Evolutionary conservation across 2,888 invertebrate species (phyloP), one percentile per base, ranked within the genome.

Genomic region (Eupelmus urozonus): DNA sequence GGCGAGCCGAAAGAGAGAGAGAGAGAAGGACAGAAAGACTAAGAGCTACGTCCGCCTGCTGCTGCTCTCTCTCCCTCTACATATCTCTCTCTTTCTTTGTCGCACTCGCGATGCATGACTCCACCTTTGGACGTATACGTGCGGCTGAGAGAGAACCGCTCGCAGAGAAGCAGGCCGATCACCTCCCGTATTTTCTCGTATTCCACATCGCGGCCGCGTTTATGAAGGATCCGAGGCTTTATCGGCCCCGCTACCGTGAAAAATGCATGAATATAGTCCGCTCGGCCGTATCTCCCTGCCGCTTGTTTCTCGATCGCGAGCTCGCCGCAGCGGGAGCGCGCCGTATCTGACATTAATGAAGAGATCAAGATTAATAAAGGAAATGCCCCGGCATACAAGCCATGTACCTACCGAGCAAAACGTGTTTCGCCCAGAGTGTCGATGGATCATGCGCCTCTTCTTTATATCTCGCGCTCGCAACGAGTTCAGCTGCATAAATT

Each of bases 311-410:
- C 40, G 40, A 40, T 42, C 42, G 49, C 42, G 9, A n/a, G 9
- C 49, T 49, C 11, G 29, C 42, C 63, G 1, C 57, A 59, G 62
- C 53, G 55, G 76, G 60, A 51, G 69, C 29, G 25, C 9, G 25
- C 20, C 18, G 34, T 53, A 29, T 23, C 62, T n/a, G 63, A 72
- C 65, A 57, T 75, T 87, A 87, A 87, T 87, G 87, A 87, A 87
- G 87, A 84, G 85, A 87, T 87, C 85, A 84, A 84, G 85, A 87
- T 87, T 87, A 87, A 87, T 87, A 86, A 84, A 84, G 79, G 81
- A 81, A 86, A 62, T n/a, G 67, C 2, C 45, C 34, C 3, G 13
- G 16, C 34, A 34, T 70, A 45, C 29, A 20, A 59, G 27, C n/a
- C 27, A 34, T 69, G 18, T 27, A 40, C n/a, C n/a, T n/a, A n/a